Evolutionary conservation across 2,888 invertebrate species (phyloP).

Genomic region (Hydriomena furcata): DNA sequence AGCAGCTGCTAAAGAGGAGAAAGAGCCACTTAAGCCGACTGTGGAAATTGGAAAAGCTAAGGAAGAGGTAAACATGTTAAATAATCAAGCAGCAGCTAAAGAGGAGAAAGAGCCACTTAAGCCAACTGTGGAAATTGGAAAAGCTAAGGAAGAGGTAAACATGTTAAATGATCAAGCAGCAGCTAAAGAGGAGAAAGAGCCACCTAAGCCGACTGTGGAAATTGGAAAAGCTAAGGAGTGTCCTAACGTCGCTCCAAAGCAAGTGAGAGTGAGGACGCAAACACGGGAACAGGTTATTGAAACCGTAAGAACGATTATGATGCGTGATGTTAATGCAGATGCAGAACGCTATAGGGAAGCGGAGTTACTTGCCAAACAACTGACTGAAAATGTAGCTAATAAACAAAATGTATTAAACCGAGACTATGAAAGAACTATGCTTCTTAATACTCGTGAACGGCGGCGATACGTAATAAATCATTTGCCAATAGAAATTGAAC

Average conservation of each 20-base stretch:
- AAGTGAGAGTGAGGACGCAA: conserved; percentile 66
- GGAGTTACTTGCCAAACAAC: conserved; percentile 61
- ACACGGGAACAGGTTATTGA: conserved; percentile 57
- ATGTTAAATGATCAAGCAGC: neutral
- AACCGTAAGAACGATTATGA: no score
- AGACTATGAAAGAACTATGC: conserved; percentile 54
- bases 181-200: conserved; percentile 32
- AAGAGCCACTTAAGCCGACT: conserved; percentile 27
- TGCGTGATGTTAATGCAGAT: no score
- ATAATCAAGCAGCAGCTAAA: neutral
- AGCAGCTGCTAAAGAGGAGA: neutral
- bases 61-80: no score
- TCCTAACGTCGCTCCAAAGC: conserved; percentile 61
- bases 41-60: conserved; percentile 74
- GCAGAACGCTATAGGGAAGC: conserved; percentile 75
- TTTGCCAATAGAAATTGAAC: no score
- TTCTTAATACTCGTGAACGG: no score
- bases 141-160: conserved; percentile 59
- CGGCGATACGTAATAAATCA: no score
- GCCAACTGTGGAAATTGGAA: conserved; percentile 63
- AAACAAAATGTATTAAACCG: conserved; percentile 67
- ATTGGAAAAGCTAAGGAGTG: conserved; percentile 71
- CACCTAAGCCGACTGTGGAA: conserved; percentile 50
- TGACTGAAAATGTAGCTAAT: conserved; percentile 55
- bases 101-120: conserved; percentile 21